Conservation (phyloP, 2,888 invertebrate species). For the Silvanus unidentatus region DNA sequence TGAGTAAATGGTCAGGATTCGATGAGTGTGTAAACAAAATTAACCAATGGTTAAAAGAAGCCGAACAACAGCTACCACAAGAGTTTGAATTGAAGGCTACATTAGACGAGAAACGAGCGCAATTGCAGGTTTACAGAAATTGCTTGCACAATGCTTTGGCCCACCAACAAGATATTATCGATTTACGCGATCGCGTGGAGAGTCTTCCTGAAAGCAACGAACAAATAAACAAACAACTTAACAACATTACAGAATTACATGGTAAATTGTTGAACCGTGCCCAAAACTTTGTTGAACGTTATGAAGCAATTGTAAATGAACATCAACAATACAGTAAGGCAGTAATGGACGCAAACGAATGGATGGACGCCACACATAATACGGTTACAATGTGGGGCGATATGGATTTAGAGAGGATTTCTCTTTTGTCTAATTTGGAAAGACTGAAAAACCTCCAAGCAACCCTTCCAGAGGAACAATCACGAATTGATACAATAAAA, state of each 20-base stretch:
- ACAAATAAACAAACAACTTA: conserved; percentile 65
- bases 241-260: conserved; percentile 66
- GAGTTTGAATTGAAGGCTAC: conserved; percentile 79
- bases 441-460: conserved; percentile 74
- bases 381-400: conserved; percentile 81
- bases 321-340: conserved; percentile 86
- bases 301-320: conserved; percentile 81
- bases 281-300: conserved; percentile 73
- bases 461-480: conserved; percentile 79
- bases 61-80: conserved; percentile 68
- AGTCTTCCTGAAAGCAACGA: conserved; percentile 74
- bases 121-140: conserved; percentile 76
- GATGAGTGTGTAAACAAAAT: conserved; percentile 78
- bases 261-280: conserved; percentile 63
- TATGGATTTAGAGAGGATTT: conserved; percentile 74
- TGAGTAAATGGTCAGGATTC: conserved; percentile 82
- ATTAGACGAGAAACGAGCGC: conserved; percentile 85
- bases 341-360: conserved; percentile 79
- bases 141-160: conserved; percentile 76
- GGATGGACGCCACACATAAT: conserved; percentile 77
- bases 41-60: conserved; percentile 69
- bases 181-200: conserved; percentile 73
- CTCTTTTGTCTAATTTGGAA: conserved; percentile 80
- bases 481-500: conserved; percentile 73
- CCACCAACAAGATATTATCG: conserved; percentile 79